A percentile compares a stretch with the other conserved stretches of the same genome.
phyloP scores from a whole-genome alignment of 2,113 vertebrate genomes.

The Anhinga rufa region DNA sequence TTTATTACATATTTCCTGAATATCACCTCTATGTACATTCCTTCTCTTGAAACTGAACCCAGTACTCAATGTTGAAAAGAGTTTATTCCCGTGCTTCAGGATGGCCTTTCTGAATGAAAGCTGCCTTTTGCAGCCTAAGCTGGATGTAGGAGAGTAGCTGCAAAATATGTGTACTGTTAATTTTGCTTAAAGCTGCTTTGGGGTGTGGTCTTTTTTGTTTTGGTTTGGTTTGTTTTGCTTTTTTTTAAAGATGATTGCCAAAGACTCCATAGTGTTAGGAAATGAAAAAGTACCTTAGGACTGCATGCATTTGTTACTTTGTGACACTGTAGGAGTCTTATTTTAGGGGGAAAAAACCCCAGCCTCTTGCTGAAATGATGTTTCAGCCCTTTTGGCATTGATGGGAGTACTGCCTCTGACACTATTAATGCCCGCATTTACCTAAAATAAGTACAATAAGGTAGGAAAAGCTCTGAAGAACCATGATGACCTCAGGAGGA shows the following conservation, averaged over 20 bases:
- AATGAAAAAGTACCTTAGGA: neutral
- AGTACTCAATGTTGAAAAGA: neutral
- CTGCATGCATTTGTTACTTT: neutral
- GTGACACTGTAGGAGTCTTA: neutral
- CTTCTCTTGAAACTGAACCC: neutral
- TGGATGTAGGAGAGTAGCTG: neutral
- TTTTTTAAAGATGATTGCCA: neutral
- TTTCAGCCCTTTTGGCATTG: neutral
- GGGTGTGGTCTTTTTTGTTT: neutral
- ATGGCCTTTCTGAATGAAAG: neutral
- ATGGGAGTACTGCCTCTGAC: neutral
- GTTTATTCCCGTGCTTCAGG: neutral
- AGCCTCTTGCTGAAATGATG: neutral
- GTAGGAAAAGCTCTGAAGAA: neutral
- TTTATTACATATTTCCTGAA: neutral
- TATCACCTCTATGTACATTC: neutral
- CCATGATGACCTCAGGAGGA: neutral
- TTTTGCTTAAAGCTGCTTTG: neutral
- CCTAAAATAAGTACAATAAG: neutral
- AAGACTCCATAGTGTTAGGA: neutral
- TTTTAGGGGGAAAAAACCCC: neutral
- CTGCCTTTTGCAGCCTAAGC: neutral
- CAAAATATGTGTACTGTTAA: neutral
- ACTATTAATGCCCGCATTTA: neutral
- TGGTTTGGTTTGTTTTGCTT: neutral